Percentiles rank a stretch among this genome's conserved stretches.
Conservation (phyloP, 2,113 vertebrate genomes). For the Aleadryas rufinucha region DNA sequence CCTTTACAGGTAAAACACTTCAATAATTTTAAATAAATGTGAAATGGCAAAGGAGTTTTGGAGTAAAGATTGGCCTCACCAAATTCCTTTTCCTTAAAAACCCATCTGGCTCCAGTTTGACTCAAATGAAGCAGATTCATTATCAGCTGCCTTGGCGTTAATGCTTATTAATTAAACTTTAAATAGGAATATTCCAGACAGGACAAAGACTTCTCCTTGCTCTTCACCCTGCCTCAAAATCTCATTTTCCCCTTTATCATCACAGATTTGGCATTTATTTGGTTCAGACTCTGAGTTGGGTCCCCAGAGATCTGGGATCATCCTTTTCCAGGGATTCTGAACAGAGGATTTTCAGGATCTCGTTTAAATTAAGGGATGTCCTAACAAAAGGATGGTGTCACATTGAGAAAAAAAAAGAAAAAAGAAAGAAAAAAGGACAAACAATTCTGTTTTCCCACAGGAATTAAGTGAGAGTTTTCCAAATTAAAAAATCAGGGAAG, state of each 20-base stretch:
- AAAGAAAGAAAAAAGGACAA: background rate
- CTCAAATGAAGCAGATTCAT: background rate
- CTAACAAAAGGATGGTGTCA: background rate
- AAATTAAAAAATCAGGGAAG: background rate
- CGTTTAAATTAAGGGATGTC: background rate
- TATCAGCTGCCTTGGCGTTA: background rate
- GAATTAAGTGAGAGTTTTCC: background rate
- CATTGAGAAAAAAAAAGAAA: background rate
- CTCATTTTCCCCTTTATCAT: background rate
- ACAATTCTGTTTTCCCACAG: background rate
- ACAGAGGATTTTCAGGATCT: background rate
- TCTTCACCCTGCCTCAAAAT: background rate
- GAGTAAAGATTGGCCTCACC: background rate
- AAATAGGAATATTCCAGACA: background rate
- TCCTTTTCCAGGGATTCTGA: background rate
- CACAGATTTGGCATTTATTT: background rate
- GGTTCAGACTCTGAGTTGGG: background rate
- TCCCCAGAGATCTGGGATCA: background rate
- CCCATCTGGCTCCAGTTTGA: background rate
- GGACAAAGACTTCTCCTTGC: background rate
- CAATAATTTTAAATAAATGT: background rate
- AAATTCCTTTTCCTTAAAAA: background rate
- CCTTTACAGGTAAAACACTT: fast-evolving
- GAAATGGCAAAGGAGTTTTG: background rate
- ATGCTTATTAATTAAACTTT: background rate